These are phyloP conservation scores for Varanus salvator DNA, from an alignment of 2,113 vertebrate species.

Conservation along the genomic window DNA sequence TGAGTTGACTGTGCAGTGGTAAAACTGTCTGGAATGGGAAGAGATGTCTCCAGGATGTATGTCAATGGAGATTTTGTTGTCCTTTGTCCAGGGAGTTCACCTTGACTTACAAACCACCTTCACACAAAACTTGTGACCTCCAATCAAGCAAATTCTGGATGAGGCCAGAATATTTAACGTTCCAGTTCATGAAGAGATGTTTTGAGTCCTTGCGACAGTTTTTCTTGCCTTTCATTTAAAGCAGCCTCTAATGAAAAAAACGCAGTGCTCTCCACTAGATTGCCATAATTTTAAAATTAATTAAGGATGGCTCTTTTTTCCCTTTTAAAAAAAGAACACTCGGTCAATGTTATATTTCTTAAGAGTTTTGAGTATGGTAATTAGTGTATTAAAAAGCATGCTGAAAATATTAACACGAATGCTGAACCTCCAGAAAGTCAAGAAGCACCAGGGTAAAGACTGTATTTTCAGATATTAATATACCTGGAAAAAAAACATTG, in stretches of 20 bases:
- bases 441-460: background rate
- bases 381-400: background rate
- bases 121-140: background rate
- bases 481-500: background rate
- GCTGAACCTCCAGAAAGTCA: background rate
- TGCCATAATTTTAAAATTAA: background rate
- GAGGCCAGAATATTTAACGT: background rate
- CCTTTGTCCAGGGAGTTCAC: no score
- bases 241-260: background rate
- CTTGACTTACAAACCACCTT: background rate
- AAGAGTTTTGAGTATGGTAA: conserved; percentile 2
- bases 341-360: background rate
- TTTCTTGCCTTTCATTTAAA: background rate
- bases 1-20: no score
- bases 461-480: background rate
- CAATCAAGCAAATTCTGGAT: no score
- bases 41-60: no score
- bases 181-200: background rate
- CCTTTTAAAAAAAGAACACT: background rate
- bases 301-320: background rate
- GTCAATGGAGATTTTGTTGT: no score
- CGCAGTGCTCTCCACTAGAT: background rate
- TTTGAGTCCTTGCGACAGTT: background rate
- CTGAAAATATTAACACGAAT: background rate
- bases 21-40: no score